Evolutionary conservation across 2,797 vertebrate species (phyloP).

Genomic region (Notolepis coatsorum): DNA sequence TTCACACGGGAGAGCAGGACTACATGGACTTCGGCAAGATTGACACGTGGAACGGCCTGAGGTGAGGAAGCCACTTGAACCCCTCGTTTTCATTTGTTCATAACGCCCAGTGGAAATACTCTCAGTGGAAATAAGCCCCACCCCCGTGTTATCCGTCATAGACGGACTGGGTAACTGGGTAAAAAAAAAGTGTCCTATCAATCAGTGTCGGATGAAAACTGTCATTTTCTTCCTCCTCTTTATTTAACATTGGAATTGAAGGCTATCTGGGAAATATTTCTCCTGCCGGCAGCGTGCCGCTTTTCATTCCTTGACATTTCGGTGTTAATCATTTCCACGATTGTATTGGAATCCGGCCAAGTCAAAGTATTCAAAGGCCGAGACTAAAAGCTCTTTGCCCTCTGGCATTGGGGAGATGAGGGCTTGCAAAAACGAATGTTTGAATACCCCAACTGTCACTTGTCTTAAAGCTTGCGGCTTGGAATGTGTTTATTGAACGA

Average conservation of each 20-base stretch:
- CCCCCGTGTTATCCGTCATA: too few species aligned
- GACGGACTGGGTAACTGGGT: too few species aligned
- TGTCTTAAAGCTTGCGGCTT: too few species aligned
- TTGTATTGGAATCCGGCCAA: slow-evolving; percentile 7
- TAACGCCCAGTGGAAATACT: too few species aligned
- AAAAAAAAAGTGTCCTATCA: too few species aligned
- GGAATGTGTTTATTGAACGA: background rate
- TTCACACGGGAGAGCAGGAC: slow-evolving; percentile 82
- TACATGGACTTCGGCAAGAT: slow-evolving; percentile 86
- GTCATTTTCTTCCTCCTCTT: background rate
- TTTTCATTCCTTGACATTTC: slow-evolving; percentile 19
- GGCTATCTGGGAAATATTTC: background rate
- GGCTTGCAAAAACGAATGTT: slow-evolving; percentile 55
- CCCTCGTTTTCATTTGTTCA: too few species aligned
- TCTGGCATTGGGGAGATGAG: slow-evolving; percentile 10
- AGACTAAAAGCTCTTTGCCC: slow-evolving; percentile 38
- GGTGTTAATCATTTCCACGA: slow-evolving; percentile 45
- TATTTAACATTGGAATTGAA: background rate
- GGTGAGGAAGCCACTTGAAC: slow-evolving; percentile 63
- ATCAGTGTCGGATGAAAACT: too few species aligned
- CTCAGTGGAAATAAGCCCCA: too few species aligned
- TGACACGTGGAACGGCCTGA: slow-evolving; percentile 85
- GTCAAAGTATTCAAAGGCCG: slow-evolving; percentile 46
- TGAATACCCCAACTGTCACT: slow-evolving; percentile 37
- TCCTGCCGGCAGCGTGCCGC: slow-evolving; percentile 2